Conservation (phyloP, 2,888 invertebrate species). For the Apoda limacodes region DNA sequence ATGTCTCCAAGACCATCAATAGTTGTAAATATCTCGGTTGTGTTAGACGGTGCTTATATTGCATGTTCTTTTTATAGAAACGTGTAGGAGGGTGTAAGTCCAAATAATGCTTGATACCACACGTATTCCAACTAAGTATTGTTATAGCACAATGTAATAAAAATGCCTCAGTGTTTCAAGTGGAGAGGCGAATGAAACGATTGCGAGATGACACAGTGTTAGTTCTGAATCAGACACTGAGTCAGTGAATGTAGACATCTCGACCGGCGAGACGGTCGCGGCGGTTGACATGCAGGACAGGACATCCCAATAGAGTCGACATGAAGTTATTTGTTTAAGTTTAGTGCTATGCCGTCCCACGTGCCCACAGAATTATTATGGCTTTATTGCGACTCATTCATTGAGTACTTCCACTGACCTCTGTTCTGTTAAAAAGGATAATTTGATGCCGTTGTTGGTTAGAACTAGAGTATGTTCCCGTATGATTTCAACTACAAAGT, state of each 20-base stretch:
- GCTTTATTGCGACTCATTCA: constrained; percentile 47
- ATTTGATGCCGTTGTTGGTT: too few relatives aligned
- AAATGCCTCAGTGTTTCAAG: constrained; percentile 7
- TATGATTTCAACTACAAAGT: too few relatives aligned
- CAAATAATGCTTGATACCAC: constrained; percentile 27
- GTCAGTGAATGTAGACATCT: neutral
- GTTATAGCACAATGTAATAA: constrained; percentile 10
- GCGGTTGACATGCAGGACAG: too few relatives aligned
- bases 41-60: constrained; percentile 34
- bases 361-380: constrained; percentile 45
- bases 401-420: constrained; percentile 42
- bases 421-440: constrained; percentile 18
- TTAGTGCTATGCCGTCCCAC: constrained; percentile 62
- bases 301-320: constrained; percentile 63
- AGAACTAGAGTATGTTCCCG: too few relatives aligned
- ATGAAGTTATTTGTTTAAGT: constrained; percentile 68
- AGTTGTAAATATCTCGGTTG: too few relatives aligned
- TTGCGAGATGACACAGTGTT: constrained; percentile 17
- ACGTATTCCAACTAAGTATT: constrained; percentile 26
- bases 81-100: constrained; percentile 32
- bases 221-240: constrained; percentile 8
- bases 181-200: too few relatives aligned
- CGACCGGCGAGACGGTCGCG: neutral
- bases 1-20: too few relatives aligned
- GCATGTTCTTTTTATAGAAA: constrained; percentile 22